phyloP scores from a whole-genome alignment of 2,113 vertebrate genomes.

The Festucalex cinctus region DNA sequence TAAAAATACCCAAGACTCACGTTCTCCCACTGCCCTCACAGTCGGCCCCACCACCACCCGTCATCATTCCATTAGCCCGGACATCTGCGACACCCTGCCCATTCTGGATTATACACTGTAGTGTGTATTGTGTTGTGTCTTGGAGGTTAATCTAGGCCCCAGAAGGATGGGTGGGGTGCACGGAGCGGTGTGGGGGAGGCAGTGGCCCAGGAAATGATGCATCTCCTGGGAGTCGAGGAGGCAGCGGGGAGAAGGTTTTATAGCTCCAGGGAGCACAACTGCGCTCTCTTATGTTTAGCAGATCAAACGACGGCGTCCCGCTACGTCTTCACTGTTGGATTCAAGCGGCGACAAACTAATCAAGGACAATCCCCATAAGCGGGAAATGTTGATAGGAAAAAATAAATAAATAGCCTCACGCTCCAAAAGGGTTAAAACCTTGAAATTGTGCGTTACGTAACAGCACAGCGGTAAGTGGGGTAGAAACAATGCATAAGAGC shows the following conservation, averaged over 20 bases:
- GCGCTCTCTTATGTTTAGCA: slow-evolving; percentile 57
- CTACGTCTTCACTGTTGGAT: slow-evolving; percentile 28
- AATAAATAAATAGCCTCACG: background rate
- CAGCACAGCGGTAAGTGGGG: slow-evolving; percentile 27
- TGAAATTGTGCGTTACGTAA: slow-evolving; percentile 34
- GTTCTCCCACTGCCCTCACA: slow-evolving; percentile 23
- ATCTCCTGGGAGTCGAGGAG: slow-evolving; percentile 48
- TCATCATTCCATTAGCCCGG: slow-evolving; percentile 52
- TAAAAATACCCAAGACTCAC: background rate
- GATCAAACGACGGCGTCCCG: slow-evolving; percentile 36
- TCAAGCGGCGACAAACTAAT: slow-evolving; percentile 13
- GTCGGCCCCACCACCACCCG: slow-evolving; percentile 46
- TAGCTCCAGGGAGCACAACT: slow-evolving; percentile 55
- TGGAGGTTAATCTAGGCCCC: slow-evolving; percentile 48
- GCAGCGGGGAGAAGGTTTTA: slow-evolving; percentile 49
- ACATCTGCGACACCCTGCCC: slow-evolving; percentile 62
- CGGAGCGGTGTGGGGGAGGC: slow-evolving; percentile 21
- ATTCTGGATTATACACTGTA: slow-evolving; percentile 25
- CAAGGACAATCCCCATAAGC: background rate
- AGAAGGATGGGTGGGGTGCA: slow-evolving; percentile 12
- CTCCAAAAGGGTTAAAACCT: slow-evolving; percentile 23
- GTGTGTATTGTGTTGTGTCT: slow-evolving; percentile 11
- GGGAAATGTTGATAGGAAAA: background rate
- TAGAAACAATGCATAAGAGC: slow-evolving; percentile 30
- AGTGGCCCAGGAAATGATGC: slow-evolving; percentile 66